Evolutionary conservation across 2,797 vertebrate species (phyloP).

Genomic region (Harpagifer antarcticus): DNA sequence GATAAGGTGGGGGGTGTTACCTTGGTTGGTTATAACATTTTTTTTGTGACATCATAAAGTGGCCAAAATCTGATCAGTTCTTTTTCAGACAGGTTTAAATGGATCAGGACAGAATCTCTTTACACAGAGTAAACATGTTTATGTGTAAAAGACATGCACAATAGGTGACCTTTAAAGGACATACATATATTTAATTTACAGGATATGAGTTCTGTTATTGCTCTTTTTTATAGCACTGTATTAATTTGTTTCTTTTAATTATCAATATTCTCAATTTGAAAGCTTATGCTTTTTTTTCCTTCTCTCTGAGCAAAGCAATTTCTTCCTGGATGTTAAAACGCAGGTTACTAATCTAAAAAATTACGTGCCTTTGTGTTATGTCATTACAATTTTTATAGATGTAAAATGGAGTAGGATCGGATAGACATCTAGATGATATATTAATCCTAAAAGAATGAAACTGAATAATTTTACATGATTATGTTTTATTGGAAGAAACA

Average conservation of each 20-base stretch:
- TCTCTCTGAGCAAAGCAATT: neutral
- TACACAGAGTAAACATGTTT: no score
- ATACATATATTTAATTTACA: neutral
- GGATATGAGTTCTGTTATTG: neutral
- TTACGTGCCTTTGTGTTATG: neutral
- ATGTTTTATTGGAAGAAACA: slow-evolving; percentile 52
- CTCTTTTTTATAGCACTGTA: neutral
- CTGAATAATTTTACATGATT: slow-evolving; percentile 14
- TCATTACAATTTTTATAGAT: neutral
- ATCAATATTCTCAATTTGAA: neutral
- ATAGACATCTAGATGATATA: neutral
- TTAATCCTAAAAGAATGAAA: slow-evolving; percentile 23
- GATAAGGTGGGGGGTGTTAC: no score
- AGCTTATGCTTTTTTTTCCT: neutral
- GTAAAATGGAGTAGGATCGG: no score
- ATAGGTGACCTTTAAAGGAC: no score
- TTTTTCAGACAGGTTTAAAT: no score
- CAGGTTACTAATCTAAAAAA: neutral
- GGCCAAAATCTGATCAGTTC: no score
- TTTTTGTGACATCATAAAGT: no score
- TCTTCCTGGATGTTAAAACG: neutral
- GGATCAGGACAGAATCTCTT: no score
- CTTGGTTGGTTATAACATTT: no score
- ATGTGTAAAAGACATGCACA: no score
- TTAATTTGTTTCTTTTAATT: neutral